Conservation (phyloP, 2,888 invertebrate genomes). For the Malachius bipustulatus region DNA sequence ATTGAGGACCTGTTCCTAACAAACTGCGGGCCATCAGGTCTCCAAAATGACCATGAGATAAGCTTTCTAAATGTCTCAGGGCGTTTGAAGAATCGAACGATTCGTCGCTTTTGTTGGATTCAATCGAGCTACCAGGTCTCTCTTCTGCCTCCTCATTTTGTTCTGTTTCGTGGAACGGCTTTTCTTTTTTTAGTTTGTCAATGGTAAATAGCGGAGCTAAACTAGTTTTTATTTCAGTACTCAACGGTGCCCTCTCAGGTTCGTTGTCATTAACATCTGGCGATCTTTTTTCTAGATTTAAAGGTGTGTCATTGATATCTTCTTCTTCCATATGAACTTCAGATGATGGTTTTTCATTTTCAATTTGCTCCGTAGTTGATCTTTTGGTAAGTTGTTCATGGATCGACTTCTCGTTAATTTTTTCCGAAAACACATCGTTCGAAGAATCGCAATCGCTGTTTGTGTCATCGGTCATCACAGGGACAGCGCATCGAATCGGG, state of each 20-base stretch:
- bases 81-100: constrained; percentile 55
- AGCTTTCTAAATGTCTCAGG: constrained; percentile 63
- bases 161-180: constrained; percentile 26
- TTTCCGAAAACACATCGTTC: constrained; percentile 39
- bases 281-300: constrained; percentile 38
- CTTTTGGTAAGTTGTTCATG: constrained; percentile 14
- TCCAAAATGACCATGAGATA: constrained; percentile 67
- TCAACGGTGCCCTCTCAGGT: constrained; percentile 28
- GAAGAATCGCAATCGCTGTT: constrained; percentile 50
- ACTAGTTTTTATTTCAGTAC: constrained; percentile 35
- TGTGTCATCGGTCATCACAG: constrained; percentile 42
- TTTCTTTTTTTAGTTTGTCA: constrained; percentile 37
- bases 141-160: constrained; percentile 31
- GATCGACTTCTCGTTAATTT: constrained; percentile 18
- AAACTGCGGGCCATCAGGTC: constrained; percentile 37
- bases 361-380: constrained; percentile 17
- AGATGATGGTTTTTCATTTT: constrained; percentile 17
- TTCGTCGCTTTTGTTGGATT: constrained; percentile 46
- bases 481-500: constrained; percentile 66
- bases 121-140: constrained; percentile 42
- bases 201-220: constrained; percentile 34
- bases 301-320: constrained; percentile 28
- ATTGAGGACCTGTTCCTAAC: constrained; percentile 35
- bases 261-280: constrained; percentile 37
- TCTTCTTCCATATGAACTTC: constrained; percentile 23